A percentile compares a stretch with the other conserved stretches of the same genome.
Evolutionary conservation across 2,113 vertebrate genomes (phyloP).

Genomic region (Cepphus grylle): DNA sequence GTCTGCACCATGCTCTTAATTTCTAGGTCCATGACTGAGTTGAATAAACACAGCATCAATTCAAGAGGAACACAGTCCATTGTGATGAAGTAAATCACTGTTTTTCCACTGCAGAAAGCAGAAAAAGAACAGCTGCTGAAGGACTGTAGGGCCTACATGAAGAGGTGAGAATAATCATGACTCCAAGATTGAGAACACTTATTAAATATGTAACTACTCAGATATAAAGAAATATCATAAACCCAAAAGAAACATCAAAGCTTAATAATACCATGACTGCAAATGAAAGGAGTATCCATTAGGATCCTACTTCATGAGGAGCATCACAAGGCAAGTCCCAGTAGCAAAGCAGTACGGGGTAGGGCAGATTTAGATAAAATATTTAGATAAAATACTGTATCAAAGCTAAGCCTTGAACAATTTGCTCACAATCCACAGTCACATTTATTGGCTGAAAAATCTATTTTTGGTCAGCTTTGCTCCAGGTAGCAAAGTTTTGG

Average conservation of each 20-base stretch:
- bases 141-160: neutral
- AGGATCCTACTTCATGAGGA: neutral
- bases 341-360: neutral
- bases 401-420: neutral
- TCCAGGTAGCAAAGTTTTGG: neutral
- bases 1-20: neutral
- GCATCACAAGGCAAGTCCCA: neutral
- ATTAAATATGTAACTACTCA: neutral
- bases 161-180: neutral
- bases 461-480: neutral
- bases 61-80: neutral
- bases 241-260: neutral
- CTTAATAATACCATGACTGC: fast-evolving
- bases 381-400: neutral
- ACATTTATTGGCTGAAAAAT: neutral
- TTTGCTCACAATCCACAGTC: neutral
- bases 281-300: neutral
- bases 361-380: neutral
- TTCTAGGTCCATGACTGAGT: neutral
- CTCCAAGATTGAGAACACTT: neutral
- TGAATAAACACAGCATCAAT: neutral
- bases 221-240: neutral
- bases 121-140: neutral
- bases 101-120: neutral
- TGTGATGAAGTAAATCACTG: neutral